Evolutionary conservation across 2,797 vertebrate species (phyloP), one percentile per base, ranked within the genome.

Genomic region (Mus caroli): DNA sequence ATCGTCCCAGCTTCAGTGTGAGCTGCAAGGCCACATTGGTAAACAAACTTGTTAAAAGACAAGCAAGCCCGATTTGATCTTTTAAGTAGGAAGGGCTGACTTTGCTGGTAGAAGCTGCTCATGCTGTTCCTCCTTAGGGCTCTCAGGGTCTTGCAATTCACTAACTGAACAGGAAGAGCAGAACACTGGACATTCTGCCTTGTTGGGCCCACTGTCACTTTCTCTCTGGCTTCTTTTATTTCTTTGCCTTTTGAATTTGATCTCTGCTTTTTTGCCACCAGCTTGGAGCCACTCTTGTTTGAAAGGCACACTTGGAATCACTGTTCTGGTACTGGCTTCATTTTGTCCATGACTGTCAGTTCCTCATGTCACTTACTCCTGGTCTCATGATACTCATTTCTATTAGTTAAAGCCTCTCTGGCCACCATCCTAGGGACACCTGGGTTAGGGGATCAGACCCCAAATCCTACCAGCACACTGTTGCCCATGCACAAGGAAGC

Each of bases 41-140:
- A 95, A 86, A 4, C 24, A 95, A 94, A 92, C 22, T 26, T 64
- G 17, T 10, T 20, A 34, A 64, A 69, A 97, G 92, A 89, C 12
- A 88, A 94, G 91, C 9, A 76, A 92, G 84, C 24, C 40, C 11
- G 37, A 76, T 90, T 79, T 77, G 34, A 52, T 76, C 12, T 94
- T 75, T 93, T 50, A 60, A 26, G 79, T 91, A 86, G 22, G 5
- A 80, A 93, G 75, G 31, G 3, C 24, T 22, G n/a, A 7, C 34
- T 78, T 76, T 91, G n/a, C 46, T 64, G 24, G 85, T 76, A 71
- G 50, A 76, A 85, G 10, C 22, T 58, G 14, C 67, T 83, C 46
- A 15, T 58, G 58, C 17, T 82, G 26, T 19, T 37, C 54, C 20
- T 20, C 67, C 43, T 71, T 6, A 56, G 24, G n/a, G 14, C 73